Evolutionary conservation across 2,888 invertebrate species (phyloP), one percentile per base, ranked within the genome.

Genomic region (Drosophila atripex): DNA sequence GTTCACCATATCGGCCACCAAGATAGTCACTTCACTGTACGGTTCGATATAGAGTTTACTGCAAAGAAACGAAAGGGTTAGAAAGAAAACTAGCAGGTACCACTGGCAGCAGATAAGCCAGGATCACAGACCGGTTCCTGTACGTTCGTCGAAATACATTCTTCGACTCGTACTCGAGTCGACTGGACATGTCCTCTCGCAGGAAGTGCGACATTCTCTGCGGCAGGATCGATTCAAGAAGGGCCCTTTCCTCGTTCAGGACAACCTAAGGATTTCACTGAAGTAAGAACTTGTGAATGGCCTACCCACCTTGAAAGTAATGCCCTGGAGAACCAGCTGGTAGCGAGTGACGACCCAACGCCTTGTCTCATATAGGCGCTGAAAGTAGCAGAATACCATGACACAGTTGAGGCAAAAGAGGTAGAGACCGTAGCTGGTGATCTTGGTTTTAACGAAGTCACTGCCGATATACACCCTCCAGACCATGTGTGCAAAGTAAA

Each of bases 1-100:
- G 91, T 97, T 97, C 0, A 97, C 97, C 47, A 98, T 96, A 89
- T 97, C 97, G 0, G 98, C 98, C 86, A 97, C 97, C 32, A 98
- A 16, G 14, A 16, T 41, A 11, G 14, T 11, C 41, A 16, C 16
- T 18, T 18, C 41, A 8, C 21, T 14, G 8, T 39, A 2, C 11
- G 32, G 35, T 1, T 23, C 41, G 1, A 32, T 32, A 32, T 32
- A 32, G n/a, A 32, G 32, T 6, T 32, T 32, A 3, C 32, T 32
- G 2, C 2, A 12, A n/a, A 32, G 32, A 32, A 12, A 5, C 32
- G n/a, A 6, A 32, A 5, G 6, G 1, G n/a, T 32, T 12, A 5
- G 5, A 1, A 1, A 3, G 32, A 32, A 32, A 1, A 32, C n/a
- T 12, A n/a, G 12, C 1, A n/a, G 0, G 9, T 3, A 5, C n/a